A percentile compares a stretch with the other conserved stretches of the same genome.
phyloP scores from a whole-genome alignment of 2,797 vertebrate species.

The Rhincodon typus region DNA sequence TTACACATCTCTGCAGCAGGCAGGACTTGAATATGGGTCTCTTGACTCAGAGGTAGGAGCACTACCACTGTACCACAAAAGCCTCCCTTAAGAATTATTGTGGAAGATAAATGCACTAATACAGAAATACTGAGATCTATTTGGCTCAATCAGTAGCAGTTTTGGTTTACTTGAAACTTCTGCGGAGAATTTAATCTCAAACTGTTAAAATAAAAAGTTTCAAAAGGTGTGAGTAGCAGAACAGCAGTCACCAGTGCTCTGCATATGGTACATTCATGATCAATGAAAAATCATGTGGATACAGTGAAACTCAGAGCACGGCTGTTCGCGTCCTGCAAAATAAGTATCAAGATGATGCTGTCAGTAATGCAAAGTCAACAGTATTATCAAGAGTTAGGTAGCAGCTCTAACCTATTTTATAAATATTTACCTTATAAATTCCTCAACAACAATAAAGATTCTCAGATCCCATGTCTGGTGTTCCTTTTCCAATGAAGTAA shows the following conservation, averaged over 20 bases:
- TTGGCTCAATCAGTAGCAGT: neutral
- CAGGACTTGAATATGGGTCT: no score
- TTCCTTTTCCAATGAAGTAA: no score
- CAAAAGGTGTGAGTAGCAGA: neutral
- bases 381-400: no score
- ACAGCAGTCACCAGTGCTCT: neutral
- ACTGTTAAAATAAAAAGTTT: neutral
- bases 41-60: no score
- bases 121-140: neutral
- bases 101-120: neutral
- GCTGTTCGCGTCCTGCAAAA: no score
- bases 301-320: neutral
- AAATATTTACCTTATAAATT: no score
- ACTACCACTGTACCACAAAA: no score
- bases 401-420: no score
- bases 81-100: neutral
- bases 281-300: neutral
- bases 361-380: no score
- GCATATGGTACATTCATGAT: neutral
- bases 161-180: neutral
- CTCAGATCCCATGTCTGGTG: no score
- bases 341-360: neutral
- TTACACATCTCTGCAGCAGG: no score
- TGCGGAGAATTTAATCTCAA: neutral
- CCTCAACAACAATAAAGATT: no score